These are phyloP conservation scores for Sander vitreus DNA, from an alignment of 2,113 vertebrate genomes.

Conservation along the genomic window DNA sequence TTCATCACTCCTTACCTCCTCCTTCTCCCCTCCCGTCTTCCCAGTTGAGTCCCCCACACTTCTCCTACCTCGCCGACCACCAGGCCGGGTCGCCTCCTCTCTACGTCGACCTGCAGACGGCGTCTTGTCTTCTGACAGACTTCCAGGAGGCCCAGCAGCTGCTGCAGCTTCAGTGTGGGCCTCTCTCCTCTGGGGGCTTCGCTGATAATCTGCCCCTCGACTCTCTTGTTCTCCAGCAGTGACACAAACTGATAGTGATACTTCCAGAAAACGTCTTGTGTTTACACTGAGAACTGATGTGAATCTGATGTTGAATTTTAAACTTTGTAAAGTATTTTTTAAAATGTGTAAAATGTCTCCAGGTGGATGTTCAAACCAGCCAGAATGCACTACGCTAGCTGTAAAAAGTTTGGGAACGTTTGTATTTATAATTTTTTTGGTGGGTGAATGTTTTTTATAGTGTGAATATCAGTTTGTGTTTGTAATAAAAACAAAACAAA, in stretches of 20 bases:
- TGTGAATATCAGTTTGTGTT: slow-evolving; percentile 29
- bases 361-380: background rate
- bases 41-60: slow-evolving; percentile 13
- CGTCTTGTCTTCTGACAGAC: slow-evolving; percentile 8
- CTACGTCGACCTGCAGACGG: slow-evolving; percentile 38
- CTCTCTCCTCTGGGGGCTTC: slow-evolving; percentile 28
- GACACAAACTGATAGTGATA: background rate
- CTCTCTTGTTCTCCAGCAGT: slow-evolving; percentile 41
- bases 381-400: background rate
- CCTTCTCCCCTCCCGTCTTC: slow-evolving; percentile 10
- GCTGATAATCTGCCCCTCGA: slow-evolving; percentile 29
- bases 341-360: background rate
- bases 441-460: background rate
- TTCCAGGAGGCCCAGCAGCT: slow-evolving; percentile 43
- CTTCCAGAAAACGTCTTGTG: background rate
- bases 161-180: slow-evolving; percentile 41
- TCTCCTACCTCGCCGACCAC: background rate
- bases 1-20: background rate
- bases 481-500: slow-evolving; percentile 40
- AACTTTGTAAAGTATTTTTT: background rate
- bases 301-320: background rate
- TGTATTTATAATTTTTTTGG: slow-evolving; percentile 42
- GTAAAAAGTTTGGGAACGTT: background rate
- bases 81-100: background rate
- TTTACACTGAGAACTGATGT: slow-evolving; percentile 22